Evolutionary conservation across 2,888 invertebrate genomes (phyloP).

Genomic region (Drosophila buzzatii): DNA sequence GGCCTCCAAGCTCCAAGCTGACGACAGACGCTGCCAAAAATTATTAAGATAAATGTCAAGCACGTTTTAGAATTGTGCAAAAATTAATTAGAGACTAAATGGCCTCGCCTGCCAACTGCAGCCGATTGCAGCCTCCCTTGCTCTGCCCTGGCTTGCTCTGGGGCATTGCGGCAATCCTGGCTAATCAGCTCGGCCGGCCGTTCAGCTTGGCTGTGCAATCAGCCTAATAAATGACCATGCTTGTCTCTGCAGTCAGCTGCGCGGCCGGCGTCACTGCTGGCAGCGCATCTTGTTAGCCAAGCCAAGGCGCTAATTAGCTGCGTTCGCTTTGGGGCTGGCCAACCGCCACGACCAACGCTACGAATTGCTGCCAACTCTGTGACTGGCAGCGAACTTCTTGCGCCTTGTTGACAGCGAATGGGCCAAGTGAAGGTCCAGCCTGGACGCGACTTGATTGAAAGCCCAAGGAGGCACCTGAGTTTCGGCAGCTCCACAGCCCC

Average conservation of each 20-base stretch:
- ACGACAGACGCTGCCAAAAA: conserved; percentile 69
- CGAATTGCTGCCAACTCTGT: conserved; percentile 42
- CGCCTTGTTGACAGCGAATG: conserved; percentile 37
- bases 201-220: conserved; percentile 22
- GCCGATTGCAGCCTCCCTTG: conserved; percentile 4
- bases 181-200: conserved; percentile 55
- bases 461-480: conserved; percentile 39
- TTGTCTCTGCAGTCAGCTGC: conserved; percentile 12
- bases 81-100: conserved; percentile 73
- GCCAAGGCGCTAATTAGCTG: conserved; percentile 71
- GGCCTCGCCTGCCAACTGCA: conserved; percentile 47
- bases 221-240: conserved; percentile 64
- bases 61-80: conserved; percentile 37
- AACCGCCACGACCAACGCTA: conserved; percentile 29
- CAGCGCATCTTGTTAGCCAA: conserved; percentile 49
- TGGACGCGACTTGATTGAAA: conserved; percentile 18
- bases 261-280: conserved; percentile 7
- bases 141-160: too few species aligned
- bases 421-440: background rate
- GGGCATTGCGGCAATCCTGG: conserved; percentile 31
- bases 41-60: conserved; percentile 73
- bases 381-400: conserved; percentile 28
- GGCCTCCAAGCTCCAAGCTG: conserved; percentile 21
- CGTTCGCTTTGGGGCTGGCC: conserved; percentile 32
- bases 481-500: conserved; percentile 31